Evolutionary conservation across 2,888 invertebrate species (phyloP).

Genomic region (Gerris lacustris): DNA sequence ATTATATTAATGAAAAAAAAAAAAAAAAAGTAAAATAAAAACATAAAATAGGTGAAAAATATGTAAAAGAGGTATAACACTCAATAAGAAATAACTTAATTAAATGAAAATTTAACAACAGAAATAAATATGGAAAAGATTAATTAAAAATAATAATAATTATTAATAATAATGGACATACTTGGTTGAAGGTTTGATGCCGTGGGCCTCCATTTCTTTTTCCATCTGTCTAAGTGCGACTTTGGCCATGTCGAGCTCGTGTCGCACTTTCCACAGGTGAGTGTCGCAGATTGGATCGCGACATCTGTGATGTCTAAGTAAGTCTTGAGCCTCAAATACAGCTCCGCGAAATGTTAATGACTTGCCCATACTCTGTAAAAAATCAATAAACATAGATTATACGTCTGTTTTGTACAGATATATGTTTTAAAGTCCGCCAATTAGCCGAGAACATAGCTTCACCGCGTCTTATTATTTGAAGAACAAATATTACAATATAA

Average conservation of each 20-base stretch:
- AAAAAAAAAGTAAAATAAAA: too few species aligned
- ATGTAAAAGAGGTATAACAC: too few species aligned
- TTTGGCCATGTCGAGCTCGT: slow-evolving; percentile 77
- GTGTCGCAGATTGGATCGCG: slow-evolving; percentile 67
- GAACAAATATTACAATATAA: too few species aligned
- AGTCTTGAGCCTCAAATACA: slow-evolving; percentile 64
- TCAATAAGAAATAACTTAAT: too few species aligned
- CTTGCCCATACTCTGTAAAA: slow-evolving; percentile 51
- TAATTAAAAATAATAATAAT: too few species aligned
- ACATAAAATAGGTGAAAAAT: too few species aligned
- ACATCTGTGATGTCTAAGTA: slow-evolving; percentile 59
- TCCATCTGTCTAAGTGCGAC: slow-evolving; percentile 75
- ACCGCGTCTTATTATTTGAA: too few species aligned
- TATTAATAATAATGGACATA: slow-evolving; percentile 33
- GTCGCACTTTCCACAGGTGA: slow-evolving; percentile 79
- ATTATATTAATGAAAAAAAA: too few species aligned
- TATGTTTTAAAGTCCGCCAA: not conserved
- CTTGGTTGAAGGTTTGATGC: slow-evolving; percentile 63
- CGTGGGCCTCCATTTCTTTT: slow-evolving; percentile 70
- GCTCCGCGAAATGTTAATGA: slow-evolving; percentile 71
- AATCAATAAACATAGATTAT: not conserved
- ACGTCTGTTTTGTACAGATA: not conserved
- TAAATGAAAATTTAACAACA: too few species aligned
- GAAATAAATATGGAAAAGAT: too few species aligned
- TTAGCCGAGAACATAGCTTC: not conserved